Base-by-base conservation (phyloP, 2,113 vertebrate species). In the Coptodon bakossiorum region DNA sequence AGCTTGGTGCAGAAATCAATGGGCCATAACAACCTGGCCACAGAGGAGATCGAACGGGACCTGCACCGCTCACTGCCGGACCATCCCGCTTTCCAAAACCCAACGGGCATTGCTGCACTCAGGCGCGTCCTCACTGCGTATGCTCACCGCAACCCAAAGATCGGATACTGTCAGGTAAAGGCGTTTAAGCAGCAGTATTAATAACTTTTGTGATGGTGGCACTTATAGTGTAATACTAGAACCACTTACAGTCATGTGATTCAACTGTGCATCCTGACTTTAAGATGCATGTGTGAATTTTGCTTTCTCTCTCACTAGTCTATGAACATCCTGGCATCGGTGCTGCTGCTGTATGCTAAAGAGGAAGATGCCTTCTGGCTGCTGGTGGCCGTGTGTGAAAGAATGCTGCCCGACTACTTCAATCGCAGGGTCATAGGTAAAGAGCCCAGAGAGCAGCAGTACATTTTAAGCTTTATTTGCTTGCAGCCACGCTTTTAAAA, bases 351-450 rank as follows among this genome's bases (percentile, higher is more conserved):
- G 2, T 99, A 99, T 5, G 96, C 98, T 83, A 97, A 97, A 94
- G 99, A 99, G 87, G 99, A 99, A 90, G 99, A 98, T 80, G 98
- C 98, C 5, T 99, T 99, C 93, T 99, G 98, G 98, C 92, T 99
- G 91, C 96, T 99, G 92, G 98, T 98, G 45, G 97, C 98, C 0
- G 97, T 99, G 68, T 99, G 99, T 85, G 99, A 99, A 94, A 95
- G 97, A 92, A 99, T 99, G 98, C 96, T 99, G 86, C 99, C 99
- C 0, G 98, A 99, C 94, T 99, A 99, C 92, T 99, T 99, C 95
- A 99, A 98, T 95, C 97, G 97, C 92, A 95, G 98, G 27, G 99
- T 99, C 81, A 98, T 99, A 52, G 99, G 99, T 99, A 90, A 78
- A 91, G 66, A 11, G 79, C 17, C 50, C 24, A 34, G 13, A 57